Evolutionary conservation across 37 sponge, comb jelly and placozoan genomes (phyloP).

Genomic region (Axinella damicornis): DNA sequence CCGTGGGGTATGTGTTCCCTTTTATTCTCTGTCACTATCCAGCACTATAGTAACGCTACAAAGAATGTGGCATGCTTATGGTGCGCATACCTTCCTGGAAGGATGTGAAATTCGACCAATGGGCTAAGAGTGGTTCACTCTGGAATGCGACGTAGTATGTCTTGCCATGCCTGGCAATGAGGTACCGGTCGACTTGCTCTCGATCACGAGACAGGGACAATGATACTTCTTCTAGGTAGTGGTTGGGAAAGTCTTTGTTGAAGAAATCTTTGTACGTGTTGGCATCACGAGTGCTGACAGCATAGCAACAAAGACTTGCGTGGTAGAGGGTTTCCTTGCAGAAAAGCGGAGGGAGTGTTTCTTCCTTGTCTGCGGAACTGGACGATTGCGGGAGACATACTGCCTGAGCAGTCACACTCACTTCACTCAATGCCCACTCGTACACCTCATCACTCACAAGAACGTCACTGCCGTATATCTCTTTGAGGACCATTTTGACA

Average conservation of each 20-base stretch:
- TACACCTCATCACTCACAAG: neutral
- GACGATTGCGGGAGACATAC: too few species aligned
- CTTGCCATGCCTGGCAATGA: constrained; percentile 17
- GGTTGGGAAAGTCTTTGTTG: constrained; percentile 1
- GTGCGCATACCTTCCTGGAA: constrained; percentile 24
- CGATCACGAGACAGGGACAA: neutral
- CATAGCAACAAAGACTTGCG: constrained; percentile 14
- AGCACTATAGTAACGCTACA: neutral
- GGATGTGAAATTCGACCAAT: constrained; percentile 14
- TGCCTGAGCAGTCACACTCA: too few species aligned
- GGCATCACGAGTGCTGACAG: neutral
- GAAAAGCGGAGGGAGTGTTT: neutral
- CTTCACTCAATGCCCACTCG: neutral
- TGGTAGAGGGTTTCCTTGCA: constrained; percentile 11
- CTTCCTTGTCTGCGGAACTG: too few species aligned
- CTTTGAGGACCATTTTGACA: neutral
- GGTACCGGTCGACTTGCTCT: neutral
- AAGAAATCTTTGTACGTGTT: neutral
- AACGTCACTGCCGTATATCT: neutral
- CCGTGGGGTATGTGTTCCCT: too few species aligned
- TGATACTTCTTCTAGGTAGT: constrained; percentile 16
- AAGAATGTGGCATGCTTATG: neutral
- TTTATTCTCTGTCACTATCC: neutral
- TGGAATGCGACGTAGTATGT: constrained; percentile 14
- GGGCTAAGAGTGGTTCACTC: constrained; percentile 13